phyloP scores from a whole-genome alignment of 2,888 invertebrate species.

The Mesorhabditis sp. region DNA sequence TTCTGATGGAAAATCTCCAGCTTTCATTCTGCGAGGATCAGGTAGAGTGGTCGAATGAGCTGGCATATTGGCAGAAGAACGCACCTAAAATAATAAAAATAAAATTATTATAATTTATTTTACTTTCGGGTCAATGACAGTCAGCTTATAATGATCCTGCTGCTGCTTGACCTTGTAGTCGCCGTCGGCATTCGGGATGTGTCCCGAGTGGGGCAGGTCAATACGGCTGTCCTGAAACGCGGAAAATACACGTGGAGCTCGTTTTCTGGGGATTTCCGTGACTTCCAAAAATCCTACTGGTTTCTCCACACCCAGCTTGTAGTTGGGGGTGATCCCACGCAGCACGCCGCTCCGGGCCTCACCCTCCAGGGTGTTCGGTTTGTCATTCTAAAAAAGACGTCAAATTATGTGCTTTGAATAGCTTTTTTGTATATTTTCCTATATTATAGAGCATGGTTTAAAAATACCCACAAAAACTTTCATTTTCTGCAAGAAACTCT shows the following conservation, averaged over 20 bases:
- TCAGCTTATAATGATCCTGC: slow-evolving; percentile 55
- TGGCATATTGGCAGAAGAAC: slow-evolving; percentile 51
- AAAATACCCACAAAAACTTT: slow-evolving; percentile 17
- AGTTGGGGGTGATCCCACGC: slow-evolving; percentile 50
- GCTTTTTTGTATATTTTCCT: background rate
- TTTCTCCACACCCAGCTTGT: slow-evolving; percentile 45
- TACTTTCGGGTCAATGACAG: slow-evolving; percentile 58
- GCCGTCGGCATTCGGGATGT: slow-evolving; percentile 39
- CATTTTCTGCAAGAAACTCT: slow-evolving; percentile 15
- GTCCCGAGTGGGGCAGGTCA: slow-evolving; percentile 35
- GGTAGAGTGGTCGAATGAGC: slow-evolving; percentile 30
- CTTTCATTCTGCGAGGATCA: slow-evolving; percentile 35
- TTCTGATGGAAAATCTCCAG: slow-evolving; percentile 52
- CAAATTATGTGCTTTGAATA: background rate
- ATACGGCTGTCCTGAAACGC: slow-evolving; percentile 8
- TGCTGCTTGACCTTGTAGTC: slow-evolving; percentile 50
- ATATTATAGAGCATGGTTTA: background rate
- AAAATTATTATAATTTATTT: background rate
- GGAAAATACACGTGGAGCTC: no score
- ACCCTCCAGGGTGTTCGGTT: slow-evolving; percentile 34
- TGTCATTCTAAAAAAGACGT: slow-evolving; percentile 31
- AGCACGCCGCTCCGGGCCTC: slow-evolving; percentile 32
- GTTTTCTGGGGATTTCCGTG: background rate
- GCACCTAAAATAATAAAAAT: slow-evolving; percentile 18
- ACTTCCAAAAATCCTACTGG: slow-evolving; percentile 28